A percentile compares a stretch with the other conserved stretches of the same genome.
Conservation (phyloP, 2,888 invertebrate genomes). For the Drosophila yooni region DNA sequence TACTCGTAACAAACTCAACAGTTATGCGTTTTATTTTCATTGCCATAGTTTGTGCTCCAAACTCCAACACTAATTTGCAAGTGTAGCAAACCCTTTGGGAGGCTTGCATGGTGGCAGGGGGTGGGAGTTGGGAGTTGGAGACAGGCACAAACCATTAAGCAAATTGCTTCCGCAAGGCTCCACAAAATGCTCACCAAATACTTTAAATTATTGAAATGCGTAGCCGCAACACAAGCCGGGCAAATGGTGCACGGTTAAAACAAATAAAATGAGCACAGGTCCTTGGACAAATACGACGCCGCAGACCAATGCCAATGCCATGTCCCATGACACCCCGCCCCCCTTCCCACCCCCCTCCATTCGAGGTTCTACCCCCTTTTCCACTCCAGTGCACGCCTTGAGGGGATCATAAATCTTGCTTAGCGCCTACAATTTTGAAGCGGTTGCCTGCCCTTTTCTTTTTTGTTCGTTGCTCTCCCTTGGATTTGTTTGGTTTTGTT, state of each 20-base stretch:
- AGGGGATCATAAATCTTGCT: conserved; percentile 77
- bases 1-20: background rate
- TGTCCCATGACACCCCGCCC: conserved; percentile 12
- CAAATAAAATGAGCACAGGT: conserved; percentile 58
- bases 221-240: conserved; percentile 39
- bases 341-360: background rate
- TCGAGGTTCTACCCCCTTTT: background rate
- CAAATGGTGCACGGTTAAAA: conserved; percentile 54
- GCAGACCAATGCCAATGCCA: conserved; percentile 61
- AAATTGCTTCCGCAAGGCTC: conserved; percentile 68
- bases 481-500: conserved; percentile 27
- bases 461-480: background rate
- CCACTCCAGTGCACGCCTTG: conserved; percentile 20
- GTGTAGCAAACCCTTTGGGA: conserved; percentile 31
- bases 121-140: background rate
- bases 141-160: conserved; percentile 62
- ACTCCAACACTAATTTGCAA: background rate
- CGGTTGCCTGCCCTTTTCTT: conserved; percentile 39
- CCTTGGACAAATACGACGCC: conserved; percentile 46
- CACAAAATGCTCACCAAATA: conserved; percentile 52
- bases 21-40: background rate
- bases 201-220: conserved; percentile 77
- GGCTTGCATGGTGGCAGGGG: background rate
- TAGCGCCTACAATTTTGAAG: conserved; percentile 51
- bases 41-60: background rate